These are phyloP conservation scores for Sylvicola cinctus DNA, from an alignment of 2,888 invertebrate species.

Conservation along the genomic window DNA sequence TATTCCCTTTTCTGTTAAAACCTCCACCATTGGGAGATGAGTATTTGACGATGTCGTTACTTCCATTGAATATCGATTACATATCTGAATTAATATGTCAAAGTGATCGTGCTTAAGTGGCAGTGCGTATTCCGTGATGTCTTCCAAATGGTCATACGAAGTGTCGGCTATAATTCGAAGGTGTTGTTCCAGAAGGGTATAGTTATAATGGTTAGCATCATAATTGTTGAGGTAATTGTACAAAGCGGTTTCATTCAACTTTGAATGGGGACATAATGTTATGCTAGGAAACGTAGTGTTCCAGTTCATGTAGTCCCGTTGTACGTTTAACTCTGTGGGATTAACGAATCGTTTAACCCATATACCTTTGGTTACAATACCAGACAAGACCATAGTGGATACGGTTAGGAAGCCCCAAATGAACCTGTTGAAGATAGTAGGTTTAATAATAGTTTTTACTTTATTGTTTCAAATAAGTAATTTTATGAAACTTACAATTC, in stretches of 20 bases:
- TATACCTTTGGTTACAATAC: too few species aligned
- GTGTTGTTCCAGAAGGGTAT: not conserved
- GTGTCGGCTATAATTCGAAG: conserved; percentile 1
- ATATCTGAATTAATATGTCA: too few species aligned
- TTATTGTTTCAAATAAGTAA: too few species aligned
- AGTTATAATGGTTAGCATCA: not conserved
- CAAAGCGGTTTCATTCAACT: conserved; percentile 8
- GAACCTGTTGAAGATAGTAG: too few species aligned
- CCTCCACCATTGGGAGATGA: conserved; percentile 4
- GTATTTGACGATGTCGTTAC: conserved; percentile 3
- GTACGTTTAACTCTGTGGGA: conserved; percentile 8
- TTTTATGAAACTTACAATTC: too few species aligned
- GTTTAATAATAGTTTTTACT: too few species aligned
- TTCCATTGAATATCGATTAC: not conserved
- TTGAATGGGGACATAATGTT: conserved; percentile 8
- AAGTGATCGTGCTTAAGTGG: too few species aligned
- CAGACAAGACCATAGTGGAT: too few species aligned
- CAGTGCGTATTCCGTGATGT: too few species aligned
- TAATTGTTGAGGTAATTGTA: conserved; percentile 6
- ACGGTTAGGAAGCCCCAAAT: too few species aligned
- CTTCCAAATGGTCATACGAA: not conserved
- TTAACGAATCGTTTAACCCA: not conserved
- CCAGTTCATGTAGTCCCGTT: conserved; percentile 9
- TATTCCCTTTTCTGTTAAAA: conserved; percentile 15
- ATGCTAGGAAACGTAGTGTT: conserved; percentile 10